Evolutionary conservation across 2,113 vertebrate genomes (phyloP), one percentile per base, ranked within the genome.

Genomic region (Aptenodytes forsteri): DNA sequence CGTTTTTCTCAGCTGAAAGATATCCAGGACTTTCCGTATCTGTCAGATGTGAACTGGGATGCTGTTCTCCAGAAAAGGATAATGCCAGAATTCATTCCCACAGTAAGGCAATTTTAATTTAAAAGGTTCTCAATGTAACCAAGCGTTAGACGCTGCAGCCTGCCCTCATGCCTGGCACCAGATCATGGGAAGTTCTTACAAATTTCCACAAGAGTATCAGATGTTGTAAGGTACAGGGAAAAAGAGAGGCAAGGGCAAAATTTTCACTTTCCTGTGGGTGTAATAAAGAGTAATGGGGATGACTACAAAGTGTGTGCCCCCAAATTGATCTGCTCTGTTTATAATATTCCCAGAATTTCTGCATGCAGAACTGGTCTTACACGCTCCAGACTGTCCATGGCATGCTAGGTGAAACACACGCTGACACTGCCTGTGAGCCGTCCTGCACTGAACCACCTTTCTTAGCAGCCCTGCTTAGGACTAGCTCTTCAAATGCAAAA

Each of bases 11-110:
- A 98, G 93, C 97, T 99, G 81, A 98, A 98, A 2, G 99, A 99
- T 85, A 94, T 99, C 42, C 99, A 99, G 96, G 98, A 97, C 72
- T 98, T 98, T 71, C 98, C 99, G 0, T 99, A 98, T 44, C 97
- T 99, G 97, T 98, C 98, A 25, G 98, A 99, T 14, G 98, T 99
- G 92, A 99, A 99, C 97, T 99, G 99, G 99, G 99, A 99, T 29
- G 98, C 99, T 7, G 99, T 99, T 81, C 97, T 99, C 50, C 98
- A 98, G 96, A 99, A 99, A 96, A 98, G 98, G 93, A 96, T 99
- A 52, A 81, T 97, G 58, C 99, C 99, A 27, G 98, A 98, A 62
- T 99, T 99, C 96, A 98, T 99, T 94, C 99, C 99, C 84, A 99
- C 98, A 23, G 99, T 99, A 97, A 99, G 99, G 94, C 69, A 29